Conservation (phyloP, 2,797 vertebrate genomes). For the Anomalospiza imberbis region DNA sequence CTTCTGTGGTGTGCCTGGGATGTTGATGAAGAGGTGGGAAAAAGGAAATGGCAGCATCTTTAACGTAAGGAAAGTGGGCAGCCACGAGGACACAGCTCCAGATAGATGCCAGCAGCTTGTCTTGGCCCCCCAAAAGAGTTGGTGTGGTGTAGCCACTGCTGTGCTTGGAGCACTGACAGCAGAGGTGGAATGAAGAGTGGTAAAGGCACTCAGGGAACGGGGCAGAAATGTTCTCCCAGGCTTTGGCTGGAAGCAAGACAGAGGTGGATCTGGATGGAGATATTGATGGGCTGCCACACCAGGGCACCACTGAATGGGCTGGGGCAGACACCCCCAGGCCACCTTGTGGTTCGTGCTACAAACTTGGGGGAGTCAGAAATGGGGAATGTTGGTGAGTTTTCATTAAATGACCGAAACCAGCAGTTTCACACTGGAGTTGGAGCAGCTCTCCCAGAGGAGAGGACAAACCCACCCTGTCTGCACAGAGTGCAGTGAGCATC, state of each 20-base stretch:
- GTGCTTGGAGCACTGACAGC: not conserved
- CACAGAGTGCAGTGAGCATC: not conserved
- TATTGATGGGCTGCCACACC: accelerated
- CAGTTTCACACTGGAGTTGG: not conserved
- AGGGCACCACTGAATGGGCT: not conserved
- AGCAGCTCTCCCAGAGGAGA: not conserved
- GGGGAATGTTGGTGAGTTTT: not conserved
- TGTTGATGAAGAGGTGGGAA: not conserved
- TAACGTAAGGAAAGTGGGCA: not conserved
- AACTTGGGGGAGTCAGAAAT: not conserved
- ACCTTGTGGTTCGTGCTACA: not conserved
- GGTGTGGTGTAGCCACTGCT: not conserved
- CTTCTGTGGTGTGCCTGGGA: not conserved
- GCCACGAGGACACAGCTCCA: not conserved
- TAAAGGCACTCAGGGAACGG: not conserved
- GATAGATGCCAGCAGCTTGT: not conserved
- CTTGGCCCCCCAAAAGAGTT: not conserved
- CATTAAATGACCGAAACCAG: not conserved
- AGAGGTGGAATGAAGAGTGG: not conserved
- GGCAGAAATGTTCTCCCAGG: not conserved
- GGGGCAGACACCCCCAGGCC: not conserved
- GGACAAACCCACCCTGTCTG: not conserved
- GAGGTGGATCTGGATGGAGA: not conserved
- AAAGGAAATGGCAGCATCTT: not conserved
- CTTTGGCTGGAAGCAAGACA: not conserved